Conservation (phyloP, 1,140 invertebrate species). For the Ooceraea biroi region DNA sequence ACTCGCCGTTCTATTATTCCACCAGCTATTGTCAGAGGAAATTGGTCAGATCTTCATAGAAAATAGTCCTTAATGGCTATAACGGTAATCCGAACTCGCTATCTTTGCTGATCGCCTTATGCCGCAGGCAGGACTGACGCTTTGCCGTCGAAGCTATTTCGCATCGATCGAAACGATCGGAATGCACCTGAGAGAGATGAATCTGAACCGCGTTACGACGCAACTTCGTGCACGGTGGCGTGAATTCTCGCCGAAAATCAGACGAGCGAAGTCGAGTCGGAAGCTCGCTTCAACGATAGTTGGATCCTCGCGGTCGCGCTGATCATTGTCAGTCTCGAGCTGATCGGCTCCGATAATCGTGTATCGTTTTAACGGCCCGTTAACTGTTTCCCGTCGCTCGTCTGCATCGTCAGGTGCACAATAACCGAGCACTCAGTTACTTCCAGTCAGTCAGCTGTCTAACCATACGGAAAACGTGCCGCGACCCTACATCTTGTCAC, state of each 20-base stretch:
- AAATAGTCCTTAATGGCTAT: slow-evolving; percentile 62
- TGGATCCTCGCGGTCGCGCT: not conserved
- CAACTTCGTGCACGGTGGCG: not conserved
- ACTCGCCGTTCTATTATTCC: slow-evolving; percentile 63
- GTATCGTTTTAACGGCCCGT: slow-evolving; percentile 30
- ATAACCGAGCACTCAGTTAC: slow-evolving; percentile 26
- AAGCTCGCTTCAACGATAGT: not conserved
- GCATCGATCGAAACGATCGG: slow-evolving; percentile 30
- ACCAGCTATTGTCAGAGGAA: slow-evolving; percentile 62
- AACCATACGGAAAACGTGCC: slow-evolving; percentile 3
- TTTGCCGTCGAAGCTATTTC: slow-evolving; percentile 2
- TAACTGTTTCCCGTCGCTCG: slow-evolving; percentile 29
- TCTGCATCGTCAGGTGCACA: not conserved
- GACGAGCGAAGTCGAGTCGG: not conserved
- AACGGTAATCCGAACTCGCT: slow-evolving; percentile 61
- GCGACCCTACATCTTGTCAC: not conserved
- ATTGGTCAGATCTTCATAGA: slow-evolving; percentile 59
- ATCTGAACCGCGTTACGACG: slow-evolving; percentile 23
- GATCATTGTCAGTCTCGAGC: slow-evolving; percentile 10
- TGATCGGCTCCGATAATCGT: slow-evolving; percentile 25
- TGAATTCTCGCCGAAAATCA: slow-evolving; percentile 46
- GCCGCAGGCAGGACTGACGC: not conserved
- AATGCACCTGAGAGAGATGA: slow-evolving; percentile 21
- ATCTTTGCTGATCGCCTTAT: slow-evolving; percentile 56
- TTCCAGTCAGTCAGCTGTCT: slow-evolving; percentile 17